A percentile compares a stretch with the other conserved stretches of the same genome.
These are phyloP conservation scores for Jacana jacana DNA, from an alignment of 2,113 vertebrate species.

Conservation along the genomic window DNA sequence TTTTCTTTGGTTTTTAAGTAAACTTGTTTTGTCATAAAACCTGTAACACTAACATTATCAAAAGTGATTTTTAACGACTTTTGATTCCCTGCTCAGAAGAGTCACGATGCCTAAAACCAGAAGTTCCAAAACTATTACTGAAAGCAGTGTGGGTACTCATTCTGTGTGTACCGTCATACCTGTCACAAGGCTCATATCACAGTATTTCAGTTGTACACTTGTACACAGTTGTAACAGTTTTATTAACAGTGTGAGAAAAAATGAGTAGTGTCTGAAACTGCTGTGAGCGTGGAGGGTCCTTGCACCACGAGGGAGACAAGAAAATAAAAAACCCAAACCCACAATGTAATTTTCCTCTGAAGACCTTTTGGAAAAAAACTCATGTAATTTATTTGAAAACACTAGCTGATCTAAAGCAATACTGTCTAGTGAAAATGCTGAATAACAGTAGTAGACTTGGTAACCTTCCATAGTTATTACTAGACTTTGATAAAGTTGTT, in stretches of 20 bases:
- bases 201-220: background rate
- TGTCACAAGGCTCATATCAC: background rate
- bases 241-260: background rate
- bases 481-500: background rate
- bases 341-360: background rate
- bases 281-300: background rate
- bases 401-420: background rate
- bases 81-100: background rate
- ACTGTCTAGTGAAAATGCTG: background rate
- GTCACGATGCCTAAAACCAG: background rate
- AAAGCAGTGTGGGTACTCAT: background rate
- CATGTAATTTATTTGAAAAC: background rate
- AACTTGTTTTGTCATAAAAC: background rate
- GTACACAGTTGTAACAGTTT: background rate
- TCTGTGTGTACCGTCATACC: background rate
- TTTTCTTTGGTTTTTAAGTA: background rate
- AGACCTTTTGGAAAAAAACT: background rate
- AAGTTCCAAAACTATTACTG: background rate
- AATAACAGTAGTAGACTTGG: background rate
- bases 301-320: background rate
- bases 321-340: background rate
- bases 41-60: background rate
- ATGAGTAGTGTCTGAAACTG: accelerated
- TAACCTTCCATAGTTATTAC: background rate
- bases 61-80: background rate